These are phyloP conservation scores for Gobio occitaniae DNA, from an alignment of 2,797 vertebrate species.

Conservation along the genomic window DNA sequence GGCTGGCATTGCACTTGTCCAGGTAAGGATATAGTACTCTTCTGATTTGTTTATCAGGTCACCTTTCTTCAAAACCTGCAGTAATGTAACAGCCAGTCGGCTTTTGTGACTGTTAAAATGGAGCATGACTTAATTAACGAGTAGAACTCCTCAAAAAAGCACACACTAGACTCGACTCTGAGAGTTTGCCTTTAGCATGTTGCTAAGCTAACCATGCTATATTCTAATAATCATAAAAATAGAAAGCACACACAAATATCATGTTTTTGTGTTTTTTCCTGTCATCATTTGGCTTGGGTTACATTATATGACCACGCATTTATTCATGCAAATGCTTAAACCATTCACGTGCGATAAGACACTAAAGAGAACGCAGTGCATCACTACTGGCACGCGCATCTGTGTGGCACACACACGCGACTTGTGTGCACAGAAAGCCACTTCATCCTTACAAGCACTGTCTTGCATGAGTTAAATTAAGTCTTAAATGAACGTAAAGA, in stretches of 20 bases:
- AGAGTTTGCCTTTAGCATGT: background rate
- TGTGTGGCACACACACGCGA: too few species aligned
- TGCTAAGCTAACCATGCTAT: background rate
- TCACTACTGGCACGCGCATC: too few species aligned
- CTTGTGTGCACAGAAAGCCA: too few species aligned
- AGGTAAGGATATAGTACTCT: constrained; percentile 79
- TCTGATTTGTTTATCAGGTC: background rate
- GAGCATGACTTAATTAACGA: background rate
- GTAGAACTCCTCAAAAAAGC: background rate
- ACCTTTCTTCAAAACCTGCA: background rate
- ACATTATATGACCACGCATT: too few species aligned
- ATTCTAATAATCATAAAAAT: background rate
- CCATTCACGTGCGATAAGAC: too few species aligned
- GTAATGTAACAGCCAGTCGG: background rate
- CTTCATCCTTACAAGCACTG: too few species aligned
- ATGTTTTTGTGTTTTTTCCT: too few species aligned
- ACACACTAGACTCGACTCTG: background rate
- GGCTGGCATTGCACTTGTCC: constrained; percentile 93
- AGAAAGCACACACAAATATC: background rate
- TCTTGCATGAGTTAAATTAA: too few species aligned
- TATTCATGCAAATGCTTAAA: too few species aligned
- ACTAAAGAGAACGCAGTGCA: too few species aligned
- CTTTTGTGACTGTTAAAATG: background rate
- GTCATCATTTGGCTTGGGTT: too few species aligned
- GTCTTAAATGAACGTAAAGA: too few species aligned